Base-by-base conservation (phyloP, 2,888 invertebrate genomes). In the Parnassius glacialis region DNA sequence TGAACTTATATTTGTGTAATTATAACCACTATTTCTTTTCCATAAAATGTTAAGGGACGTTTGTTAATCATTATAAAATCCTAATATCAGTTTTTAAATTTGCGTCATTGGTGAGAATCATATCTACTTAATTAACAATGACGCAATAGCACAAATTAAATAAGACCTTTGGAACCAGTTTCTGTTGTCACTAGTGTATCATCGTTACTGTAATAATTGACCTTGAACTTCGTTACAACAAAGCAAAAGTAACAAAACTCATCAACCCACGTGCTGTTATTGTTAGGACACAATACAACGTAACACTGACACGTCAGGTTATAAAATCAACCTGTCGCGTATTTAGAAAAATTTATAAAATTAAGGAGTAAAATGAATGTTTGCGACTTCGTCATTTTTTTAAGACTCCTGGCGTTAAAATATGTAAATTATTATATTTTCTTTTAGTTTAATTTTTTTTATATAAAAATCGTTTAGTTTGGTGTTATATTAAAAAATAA, bases 181-280 rank as follows among this genome's bases (percentile, higher is more conserved):
- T 50, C 44, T n/a, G n/a, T 3, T 45, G 50, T 50, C 58, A 54
- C 50, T 34, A 9, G 41, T 13, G 13, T 20, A 53, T 43, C 20
- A 50, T 50, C 48, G 20, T 45, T 56, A 44, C 3, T 20, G n/a
- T 34, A 47, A 34, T 52, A 42, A 43, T 42, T 34, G 51, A 50
- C 62, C 62, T 62, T 62, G 62, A 62, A 62, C 62, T 62, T 62
- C 54, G 54, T 51, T 44, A 16, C 41, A 55, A 55, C 54, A 50
- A 54, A 47, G 57, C 45, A 34, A 34, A 34, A 7, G 34, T 34
- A 55, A 55, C 54, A 50, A 54, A 47, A 59, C 45, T 34, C 53
- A 55, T 53, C 61, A 34, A 41, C 52, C 54, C 57, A 60, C 56
- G 34, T 51, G 54, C 53, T 45, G 11, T 44, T 45, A 54, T 59